Percentiles rank a stretch among this genome's conserved stretches.
Evolutionary conservation across 2,888 invertebrate genomes (phyloP).

Genomic region (Dorcus parallelipipedus): DNA sequence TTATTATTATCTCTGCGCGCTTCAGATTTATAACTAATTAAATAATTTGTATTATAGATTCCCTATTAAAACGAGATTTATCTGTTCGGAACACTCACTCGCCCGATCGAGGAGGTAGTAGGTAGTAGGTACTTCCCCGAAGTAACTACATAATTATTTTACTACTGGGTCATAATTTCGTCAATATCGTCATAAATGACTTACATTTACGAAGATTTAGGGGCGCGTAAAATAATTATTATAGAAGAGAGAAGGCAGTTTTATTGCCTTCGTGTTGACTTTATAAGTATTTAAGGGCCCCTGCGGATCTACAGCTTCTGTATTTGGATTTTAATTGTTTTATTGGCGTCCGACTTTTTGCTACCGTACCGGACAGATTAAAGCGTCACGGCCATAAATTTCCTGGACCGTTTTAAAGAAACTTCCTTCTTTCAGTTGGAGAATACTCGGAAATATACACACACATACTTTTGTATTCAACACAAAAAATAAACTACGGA

Average conservation of each 20-base stretch:
- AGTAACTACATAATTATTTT: conserved; percentile 21
- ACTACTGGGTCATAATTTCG: conserved; percentile 30
- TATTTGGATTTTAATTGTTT: conserved; percentile 24
- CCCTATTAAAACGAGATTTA: no score
- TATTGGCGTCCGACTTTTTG: conserved; percentile 21
- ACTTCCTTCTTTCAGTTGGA: no score
- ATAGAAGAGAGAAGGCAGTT: conserved; percentile 16
- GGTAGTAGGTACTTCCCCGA: conserved; percentile 8
- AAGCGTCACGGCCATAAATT: no score
- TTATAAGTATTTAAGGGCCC: conserved; percentile 8
- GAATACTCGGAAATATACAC: no score
- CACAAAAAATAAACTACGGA: no score
- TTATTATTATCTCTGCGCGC: no score
- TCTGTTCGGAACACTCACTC: neutral
- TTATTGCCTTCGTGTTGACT: conserved; percentile 21
- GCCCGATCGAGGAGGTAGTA: no score
- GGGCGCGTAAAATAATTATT: conserved; percentile 26
- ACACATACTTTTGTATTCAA: no score
- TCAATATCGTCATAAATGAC: conserved; percentile 27
- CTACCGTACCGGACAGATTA: conserved; percentile 14
- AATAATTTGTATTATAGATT: no score
- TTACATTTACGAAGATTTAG: conserved; percentile 29
- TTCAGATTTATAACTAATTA: no score
- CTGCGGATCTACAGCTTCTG: conserved; percentile 10
- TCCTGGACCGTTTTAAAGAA: no score